A percentile compares a stretch with the other conserved stretches of the same genome.
phyloP scores from a whole-genome alignment of 2,888 invertebrate genomes.

The Erynnis tages region DNA sequence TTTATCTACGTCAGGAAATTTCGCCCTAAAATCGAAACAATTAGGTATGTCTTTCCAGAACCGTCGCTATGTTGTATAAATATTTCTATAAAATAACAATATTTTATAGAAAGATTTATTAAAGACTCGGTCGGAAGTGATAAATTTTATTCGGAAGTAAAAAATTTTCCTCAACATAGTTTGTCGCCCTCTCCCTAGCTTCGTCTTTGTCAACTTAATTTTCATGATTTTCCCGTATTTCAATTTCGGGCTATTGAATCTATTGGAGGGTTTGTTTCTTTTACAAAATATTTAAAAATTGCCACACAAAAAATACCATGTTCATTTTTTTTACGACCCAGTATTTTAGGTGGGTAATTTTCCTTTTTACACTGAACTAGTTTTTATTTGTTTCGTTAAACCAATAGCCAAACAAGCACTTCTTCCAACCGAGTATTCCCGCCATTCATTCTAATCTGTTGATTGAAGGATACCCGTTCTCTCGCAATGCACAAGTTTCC shows the following conservation, averaged over 20 bases:
- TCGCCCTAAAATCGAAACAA: background rate
- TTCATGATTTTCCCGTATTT: slow-evolving; percentile 54
- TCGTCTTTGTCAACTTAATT: slow-evolving; percentile 49
- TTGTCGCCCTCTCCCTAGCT: slow-evolving; percentile 40
- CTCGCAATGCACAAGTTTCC: slow-evolving; percentile 41
- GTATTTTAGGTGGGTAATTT: too few species aligned
- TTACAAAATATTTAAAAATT: slow-evolving; percentile 8
- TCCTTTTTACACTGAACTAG: too few species aligned
- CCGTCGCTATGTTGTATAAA: slow-evolving; percentile 3
- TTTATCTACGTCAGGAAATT: background rate
- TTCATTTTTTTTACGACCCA: too few species aligned
- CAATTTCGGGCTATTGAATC: slow-evolving; percentile 34
- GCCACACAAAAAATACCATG: background rate
- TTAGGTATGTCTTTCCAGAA: background rate
- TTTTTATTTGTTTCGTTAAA: too few species aligned
- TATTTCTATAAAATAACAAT: slow-evolving; percentile 9
- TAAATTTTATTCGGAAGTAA: slow-evolving; percentile 47
- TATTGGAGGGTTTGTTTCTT: slow-evolving; percentile 12
- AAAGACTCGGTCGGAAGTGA: slow-evolving; percentile 34
- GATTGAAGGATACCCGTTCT: slow-evolving; percentile 3
- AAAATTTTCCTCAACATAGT: slow-evolving; percentile 44
- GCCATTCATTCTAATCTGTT: slow-evolving; percentile 2
- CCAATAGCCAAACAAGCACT: background rate
- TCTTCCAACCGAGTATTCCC: slow-evolving; percentile 1
- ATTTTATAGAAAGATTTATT: background rate